Evolutionary conservation across 2,888 invertebrate species (phyloP), one percentile per base, ranked within the genome.

Genomic region (Drosophila setosimentum): DNA sequence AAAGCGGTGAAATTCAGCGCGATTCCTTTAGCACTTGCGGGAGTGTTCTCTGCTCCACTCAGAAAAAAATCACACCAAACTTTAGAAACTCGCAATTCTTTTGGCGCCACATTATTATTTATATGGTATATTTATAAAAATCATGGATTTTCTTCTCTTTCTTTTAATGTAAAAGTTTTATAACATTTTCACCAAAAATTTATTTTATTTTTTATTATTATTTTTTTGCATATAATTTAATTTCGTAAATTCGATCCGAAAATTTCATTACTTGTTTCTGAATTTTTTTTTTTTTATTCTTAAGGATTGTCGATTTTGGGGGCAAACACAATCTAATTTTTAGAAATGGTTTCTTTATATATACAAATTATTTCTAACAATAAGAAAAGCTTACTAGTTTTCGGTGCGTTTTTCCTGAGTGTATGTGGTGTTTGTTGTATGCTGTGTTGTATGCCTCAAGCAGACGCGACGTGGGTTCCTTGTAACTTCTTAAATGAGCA

Each of bases 1-100:
- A 87, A 87, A 82, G 90, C 87, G 78, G 87, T 82, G 89, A 91
- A 89, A 90, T 89, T 83, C 85, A 81, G 87, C 89, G 90, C 85
- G 87, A 69, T 77, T 91, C 90, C 80, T 84, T 75, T 59, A 76
- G 83, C 76, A 77, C 76, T 73, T 78, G 78, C 71, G 73, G 73
- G 75, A 80, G 72, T 51, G 54, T 51, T 54, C 58, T 50, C 51
- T 55, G 59, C 35, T 45, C 16, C 45, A 45, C 45, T 45, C 24
- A 16, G 2, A 24, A 45, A 45, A 45, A 45, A 8, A 2, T 24
- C 16, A 8, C 4, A 8, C 16, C 2, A 4, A 8, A 45, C 4
- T 8, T 45, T 24, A 4, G 24, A 16, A 24, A 4, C 13, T 2
- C 2, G 0, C 24, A 24, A 24, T 45, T 13, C 21, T 45, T 21